phyloP scores from a whole-genome alignment of 2,797 vertebrate species.

The Lagorchestes hirsutus region DNA sequence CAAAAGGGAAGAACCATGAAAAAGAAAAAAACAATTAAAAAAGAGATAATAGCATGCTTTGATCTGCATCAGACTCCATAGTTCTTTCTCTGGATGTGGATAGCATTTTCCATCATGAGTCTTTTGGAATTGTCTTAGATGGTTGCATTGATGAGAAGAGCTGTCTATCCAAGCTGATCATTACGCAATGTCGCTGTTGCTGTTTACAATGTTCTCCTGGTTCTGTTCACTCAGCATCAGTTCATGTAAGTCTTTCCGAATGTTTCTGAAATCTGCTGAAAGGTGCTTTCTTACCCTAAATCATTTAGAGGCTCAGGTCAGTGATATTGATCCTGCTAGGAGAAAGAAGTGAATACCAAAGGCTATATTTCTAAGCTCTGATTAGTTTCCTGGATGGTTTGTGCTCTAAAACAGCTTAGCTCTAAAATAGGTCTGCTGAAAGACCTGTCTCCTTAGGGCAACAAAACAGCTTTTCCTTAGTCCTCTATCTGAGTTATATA shows the following conservation, averaged over 20 bases:
- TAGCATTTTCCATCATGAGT: not conserved
- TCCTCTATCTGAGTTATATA: not conserved
- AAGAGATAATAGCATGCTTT: not conserved
- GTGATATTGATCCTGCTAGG: not conserved
- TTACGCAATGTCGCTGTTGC: not conserved
- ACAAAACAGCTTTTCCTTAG: not conserved
- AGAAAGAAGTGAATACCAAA: not conserved
- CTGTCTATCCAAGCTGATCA: not conserved
- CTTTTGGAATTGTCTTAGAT: not conserved
- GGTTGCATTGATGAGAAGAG: not conserved
- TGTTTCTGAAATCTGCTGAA: not conserved
- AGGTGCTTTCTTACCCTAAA: not conserved
- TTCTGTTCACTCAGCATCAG: not conserved
- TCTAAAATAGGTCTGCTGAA: not conserved
- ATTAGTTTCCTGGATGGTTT: not conserved
- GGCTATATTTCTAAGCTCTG: not conserved
- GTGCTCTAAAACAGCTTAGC: not conserved
- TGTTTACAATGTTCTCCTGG: not conserved
- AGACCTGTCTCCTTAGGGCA: not conserved
- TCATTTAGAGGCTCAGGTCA: not conserved
- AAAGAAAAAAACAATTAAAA: not conserved
- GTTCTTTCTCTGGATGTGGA: not conserved
- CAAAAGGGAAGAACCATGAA: not conserved
- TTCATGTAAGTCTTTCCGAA: not conserved
- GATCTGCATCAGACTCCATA: not conserved